These are phyloP conservation scores for Cololabis saira DNA, from an alignment of 2,113 vertebrate species.

Conservation along the genomic window DNA sequence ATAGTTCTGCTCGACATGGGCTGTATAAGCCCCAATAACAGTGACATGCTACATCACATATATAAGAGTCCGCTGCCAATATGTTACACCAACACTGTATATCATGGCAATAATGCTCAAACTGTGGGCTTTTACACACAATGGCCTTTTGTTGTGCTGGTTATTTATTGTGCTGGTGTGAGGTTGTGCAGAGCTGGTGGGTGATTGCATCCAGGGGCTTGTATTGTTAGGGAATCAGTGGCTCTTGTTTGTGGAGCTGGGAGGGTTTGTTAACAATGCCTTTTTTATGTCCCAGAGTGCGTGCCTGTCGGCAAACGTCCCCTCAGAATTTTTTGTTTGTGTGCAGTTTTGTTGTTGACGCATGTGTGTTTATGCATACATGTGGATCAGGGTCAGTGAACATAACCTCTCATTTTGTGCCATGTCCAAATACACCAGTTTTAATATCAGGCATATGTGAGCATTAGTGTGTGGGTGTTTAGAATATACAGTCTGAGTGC, in stretches of 20 bases:
- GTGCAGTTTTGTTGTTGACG: conserved; percentile 56
- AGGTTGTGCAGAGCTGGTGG: conserved; percentile 69
- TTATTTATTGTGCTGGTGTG: conserved; percentile 78
- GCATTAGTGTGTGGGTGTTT: conserved; percentile 49
- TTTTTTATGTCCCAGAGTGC: conserved; percentile 77
- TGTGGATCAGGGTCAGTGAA: conserved; percentile 59
- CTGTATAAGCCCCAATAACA: conserved; percentile 58
- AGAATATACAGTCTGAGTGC: conserved; percentile 61
- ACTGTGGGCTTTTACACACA: conserved; percentile 75
- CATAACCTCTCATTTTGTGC: conserved; percentile 65
- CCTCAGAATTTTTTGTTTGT: conserved; percentile 74
- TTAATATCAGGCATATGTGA: conserved; percentile 54
- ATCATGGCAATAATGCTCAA: conserved; percentile 72
- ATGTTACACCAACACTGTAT: conserved; percentile 67
- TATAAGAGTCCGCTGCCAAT: conserved; percentile 61
- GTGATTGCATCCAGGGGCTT: conserved; percentile 72
- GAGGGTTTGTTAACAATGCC: conserved; percentile 80
- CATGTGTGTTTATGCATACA: conserved; percentile 21
- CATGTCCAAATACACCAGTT: conserved; percentile 51
- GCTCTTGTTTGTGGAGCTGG: conserved; percentile 75
- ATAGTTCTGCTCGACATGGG: conserved; percentile 42
- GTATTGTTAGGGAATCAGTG: conserved; percentile 76
- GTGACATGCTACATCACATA: conserved; percentile 50
- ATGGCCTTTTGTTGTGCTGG: conserved; percentile 78
- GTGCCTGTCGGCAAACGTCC: conserved; percentile 74